These are phyloP conservation scores for Orius insidiosus DNA, from an alignment of 1,140 invertebrate species.

Conservation along the genomic window DNA sequence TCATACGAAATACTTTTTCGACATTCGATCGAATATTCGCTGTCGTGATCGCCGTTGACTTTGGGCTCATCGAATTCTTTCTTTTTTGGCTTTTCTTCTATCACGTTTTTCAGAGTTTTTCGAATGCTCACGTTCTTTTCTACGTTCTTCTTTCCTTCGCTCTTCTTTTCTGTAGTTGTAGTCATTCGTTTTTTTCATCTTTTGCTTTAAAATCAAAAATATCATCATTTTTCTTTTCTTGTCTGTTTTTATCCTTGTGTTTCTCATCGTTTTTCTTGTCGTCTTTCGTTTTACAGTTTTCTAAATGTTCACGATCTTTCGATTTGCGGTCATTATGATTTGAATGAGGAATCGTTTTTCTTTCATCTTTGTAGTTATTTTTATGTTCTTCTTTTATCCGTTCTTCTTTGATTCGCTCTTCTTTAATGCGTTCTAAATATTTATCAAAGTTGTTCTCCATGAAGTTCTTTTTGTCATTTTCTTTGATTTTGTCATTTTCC, in stretches of 20 bases:
- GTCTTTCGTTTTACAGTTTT: conserved; percentile 19
- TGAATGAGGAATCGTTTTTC: conserved; percentile 10
- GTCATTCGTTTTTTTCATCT: conserved; percentile 18
- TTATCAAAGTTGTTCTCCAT: conserved; percentile 21
- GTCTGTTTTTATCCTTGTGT: conserved; percentile 12
- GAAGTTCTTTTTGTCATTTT: conserved; percentile 13
- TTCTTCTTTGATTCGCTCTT: conserved; percentile 12
- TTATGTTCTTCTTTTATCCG: conserved; percentile 21
- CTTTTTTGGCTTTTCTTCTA: conserved; percentile 5
- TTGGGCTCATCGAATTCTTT: conserved; percentile 10
- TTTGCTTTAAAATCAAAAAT: conserved; percentile 16
- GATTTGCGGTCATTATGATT: conserved; percentile 8
- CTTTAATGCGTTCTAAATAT: conserved; percentile 21
- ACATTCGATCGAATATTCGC: conserved; percentile 12
- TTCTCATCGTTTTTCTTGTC: conserved; percentile 14
- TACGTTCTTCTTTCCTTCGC: conserved; percentile 24
- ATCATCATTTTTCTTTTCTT: conserved; percentile 16
- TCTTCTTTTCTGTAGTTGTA: conserved; percentile 9
- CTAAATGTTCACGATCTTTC: conserved; percentile 19
- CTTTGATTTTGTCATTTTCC: conserved; percentile 9
- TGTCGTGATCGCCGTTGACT: conserved; percentile 16
- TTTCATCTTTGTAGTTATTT: conserved; percentile 22
- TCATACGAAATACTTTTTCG: conserved; percentile 18
- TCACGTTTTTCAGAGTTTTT: conserved; percentile 8
- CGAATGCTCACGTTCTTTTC: conserved; percentile 9